Percentiles rank a stretch among this genome's conserved stretches.
Evolutionary conservation across 1,140 invertebrate species (phyloP).

Genomic region (Papilio xuthus): DNA sequence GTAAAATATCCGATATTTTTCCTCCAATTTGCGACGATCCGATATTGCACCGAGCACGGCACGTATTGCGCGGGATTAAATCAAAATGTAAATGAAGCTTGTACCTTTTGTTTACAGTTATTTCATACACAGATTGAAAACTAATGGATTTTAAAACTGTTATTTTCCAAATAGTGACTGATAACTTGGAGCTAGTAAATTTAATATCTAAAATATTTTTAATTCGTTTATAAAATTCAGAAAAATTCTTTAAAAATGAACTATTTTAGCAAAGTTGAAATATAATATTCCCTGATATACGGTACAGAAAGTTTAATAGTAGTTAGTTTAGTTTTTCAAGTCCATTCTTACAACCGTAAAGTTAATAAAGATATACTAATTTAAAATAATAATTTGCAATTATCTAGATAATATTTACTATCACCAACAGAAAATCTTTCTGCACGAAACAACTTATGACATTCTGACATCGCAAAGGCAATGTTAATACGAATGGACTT

Average conservation of each 20-base stretch:
- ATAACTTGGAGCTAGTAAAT: neutral
- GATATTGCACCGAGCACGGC: neutral
- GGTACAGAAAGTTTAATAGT: no score
- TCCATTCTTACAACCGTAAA: no score
- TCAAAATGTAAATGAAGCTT: constrained; percentile 4
- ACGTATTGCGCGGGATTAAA: neutral
- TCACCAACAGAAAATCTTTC: no score
- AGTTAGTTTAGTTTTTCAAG: no score
- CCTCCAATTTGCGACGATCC: neutral
- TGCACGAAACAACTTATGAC: no score
- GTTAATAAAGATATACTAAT: no score
- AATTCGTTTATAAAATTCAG: neutral
- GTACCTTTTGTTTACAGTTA: neutral
- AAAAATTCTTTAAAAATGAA: neutral
- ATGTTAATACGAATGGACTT: neutral
- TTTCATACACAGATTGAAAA: neutral
- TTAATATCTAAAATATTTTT: neutral
- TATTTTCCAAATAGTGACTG: neutral
- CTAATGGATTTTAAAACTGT: neutral
- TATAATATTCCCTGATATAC: no score
- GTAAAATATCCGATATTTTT: constrained; percentile 2
- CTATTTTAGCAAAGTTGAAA: neutral
- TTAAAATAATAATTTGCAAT: no score
- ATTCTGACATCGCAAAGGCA: no score
- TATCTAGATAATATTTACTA: no score